phyloP scores from a whole-genome alignment of 2,113 vertebrate species.

The Campylomormyrus numenius region DNA sequence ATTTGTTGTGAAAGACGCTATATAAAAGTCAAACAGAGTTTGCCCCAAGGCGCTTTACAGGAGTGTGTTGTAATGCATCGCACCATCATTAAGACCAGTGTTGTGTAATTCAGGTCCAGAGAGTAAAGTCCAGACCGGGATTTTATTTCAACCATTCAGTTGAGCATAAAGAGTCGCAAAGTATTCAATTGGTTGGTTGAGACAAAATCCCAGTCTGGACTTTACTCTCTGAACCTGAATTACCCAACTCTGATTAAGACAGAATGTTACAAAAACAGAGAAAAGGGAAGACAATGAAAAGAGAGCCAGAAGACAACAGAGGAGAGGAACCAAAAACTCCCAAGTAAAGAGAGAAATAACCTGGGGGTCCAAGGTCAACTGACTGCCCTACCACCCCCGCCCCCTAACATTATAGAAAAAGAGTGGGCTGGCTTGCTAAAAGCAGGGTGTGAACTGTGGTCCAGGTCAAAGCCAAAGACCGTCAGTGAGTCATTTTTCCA shows the following conservation, averaged over 20 bases:
- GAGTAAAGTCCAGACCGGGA: too few relatives aligned
- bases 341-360: background rate
- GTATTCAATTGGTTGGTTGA: too few relatives aligned
- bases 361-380: background rate
- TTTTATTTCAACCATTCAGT: too few relatives aligned
- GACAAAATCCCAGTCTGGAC: too few relatives aligned
- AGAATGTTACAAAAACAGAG: background rate
- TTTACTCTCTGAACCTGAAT: too few relatives aligned
- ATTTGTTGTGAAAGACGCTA: background rate
- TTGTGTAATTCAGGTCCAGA: too few relatives aligned
- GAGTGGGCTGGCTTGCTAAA: background rate
- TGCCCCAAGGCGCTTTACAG: background rate
- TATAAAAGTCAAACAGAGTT: background rate
- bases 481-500: background rate
- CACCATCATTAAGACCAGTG: background rate
- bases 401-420: background rate
- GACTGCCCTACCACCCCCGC: background rate
- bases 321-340: background rate
- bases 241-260: background rate
- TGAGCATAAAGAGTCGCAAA: too few relatives aligned
- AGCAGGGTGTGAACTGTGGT: background rate
- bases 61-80: background rate
- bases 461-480: background rate
- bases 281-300: background rate
- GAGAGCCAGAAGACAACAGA: background rate